A percentile compares a stretch with the other conserved stretches of the same genome.
Conservation (phyloP, 2,888 invertebrate genomes). For the Sminthurinus aureus region DNA sequence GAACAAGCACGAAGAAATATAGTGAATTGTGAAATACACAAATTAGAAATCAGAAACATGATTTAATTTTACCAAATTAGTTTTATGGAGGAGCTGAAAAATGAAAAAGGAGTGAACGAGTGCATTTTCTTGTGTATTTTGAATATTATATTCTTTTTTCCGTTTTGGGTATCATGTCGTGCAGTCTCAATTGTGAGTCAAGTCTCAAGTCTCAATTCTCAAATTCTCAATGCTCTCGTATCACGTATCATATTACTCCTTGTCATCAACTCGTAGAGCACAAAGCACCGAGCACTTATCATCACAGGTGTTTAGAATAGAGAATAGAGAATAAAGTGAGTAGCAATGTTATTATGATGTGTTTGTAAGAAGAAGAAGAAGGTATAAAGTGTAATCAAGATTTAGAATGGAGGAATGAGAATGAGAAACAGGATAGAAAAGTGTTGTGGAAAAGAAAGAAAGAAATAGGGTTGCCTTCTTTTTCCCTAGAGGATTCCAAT, state of each 20-base stretch:
- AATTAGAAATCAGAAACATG: too few species aligned
- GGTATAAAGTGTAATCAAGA: neutral
- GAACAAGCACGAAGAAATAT: neutral
- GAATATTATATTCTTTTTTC: neutral
- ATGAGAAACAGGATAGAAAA: too few species aligned
- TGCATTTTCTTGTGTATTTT: neutral
- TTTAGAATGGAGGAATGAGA: neutral
- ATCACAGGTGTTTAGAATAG: constrained; percentile 8
- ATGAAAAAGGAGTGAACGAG: constrained; percentile 7
- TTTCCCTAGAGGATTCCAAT: too few species aligned
- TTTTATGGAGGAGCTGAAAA: neutral
- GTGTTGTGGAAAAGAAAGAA: too few species aligned
- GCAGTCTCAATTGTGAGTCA: neutral
- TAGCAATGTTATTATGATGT: too few species aligned
- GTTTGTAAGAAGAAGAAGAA: too few species aligned
- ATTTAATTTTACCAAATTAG: neutral
- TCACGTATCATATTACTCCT: neutral
- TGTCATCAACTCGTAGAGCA: constrained; percentile 14
- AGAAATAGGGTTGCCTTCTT: too few species aligned
- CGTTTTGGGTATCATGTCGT: neutral
- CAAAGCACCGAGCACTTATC: neutral
- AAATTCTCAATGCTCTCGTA: neutral
- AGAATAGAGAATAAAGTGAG: too few species aligned
- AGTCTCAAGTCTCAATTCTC: neutral
- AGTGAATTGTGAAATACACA: neutral